Evolutionary conservation across 2,888 invertebrate species (phyloP).

Genomic region (Smittia aterrima): DNA sequence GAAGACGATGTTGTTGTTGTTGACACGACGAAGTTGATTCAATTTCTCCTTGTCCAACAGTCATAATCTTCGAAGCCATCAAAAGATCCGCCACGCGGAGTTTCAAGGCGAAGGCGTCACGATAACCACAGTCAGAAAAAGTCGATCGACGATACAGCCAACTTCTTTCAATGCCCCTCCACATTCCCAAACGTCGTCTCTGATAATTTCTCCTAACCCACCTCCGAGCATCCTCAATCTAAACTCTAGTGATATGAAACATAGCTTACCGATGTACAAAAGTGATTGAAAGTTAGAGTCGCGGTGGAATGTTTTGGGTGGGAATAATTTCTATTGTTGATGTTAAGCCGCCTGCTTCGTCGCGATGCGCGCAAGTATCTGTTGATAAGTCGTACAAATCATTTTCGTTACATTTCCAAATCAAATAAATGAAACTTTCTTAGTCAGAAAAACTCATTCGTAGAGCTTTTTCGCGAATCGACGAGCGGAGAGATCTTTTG

Average conservation of each 20-base stretch:
- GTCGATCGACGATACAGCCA: background rate
- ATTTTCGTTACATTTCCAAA: slow-evolving; percentile 16
- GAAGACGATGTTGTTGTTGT: background rate
- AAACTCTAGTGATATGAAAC: background rate
- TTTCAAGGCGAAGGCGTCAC: slow-evolving; percentile 21
- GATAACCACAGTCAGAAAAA: slow-evolving; percentile 1
- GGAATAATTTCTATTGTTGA: background rate
- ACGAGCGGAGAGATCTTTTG: too few relatives aligned
- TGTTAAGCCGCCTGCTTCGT: background rate
- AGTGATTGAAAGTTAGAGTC: slow-evolving; percentile 5
- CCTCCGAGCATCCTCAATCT: background rate
- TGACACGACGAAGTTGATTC: background rate
- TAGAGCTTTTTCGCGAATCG: background rate
- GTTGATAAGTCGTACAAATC: background rate
- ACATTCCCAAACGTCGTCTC: slow-evolving; percentile 19
- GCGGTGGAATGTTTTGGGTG: background rate
- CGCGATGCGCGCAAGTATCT: background rate
- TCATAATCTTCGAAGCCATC: slow-evolving; percentile 6
- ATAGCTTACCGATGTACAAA: slow-evolving; percentile 3
- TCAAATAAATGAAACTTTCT: slow-evolving; percentile 1
- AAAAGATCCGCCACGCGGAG: slow-evolving; percentile 12
- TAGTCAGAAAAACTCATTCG: slow-evolving; percentile 10
- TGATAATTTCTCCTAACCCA: background rate
- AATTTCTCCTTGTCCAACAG: background rate
- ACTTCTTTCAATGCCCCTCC: background rate